Conservation (phyloP, 2,797 vertebrate species). For the Pseudotriccus pelzelni region DNA sequence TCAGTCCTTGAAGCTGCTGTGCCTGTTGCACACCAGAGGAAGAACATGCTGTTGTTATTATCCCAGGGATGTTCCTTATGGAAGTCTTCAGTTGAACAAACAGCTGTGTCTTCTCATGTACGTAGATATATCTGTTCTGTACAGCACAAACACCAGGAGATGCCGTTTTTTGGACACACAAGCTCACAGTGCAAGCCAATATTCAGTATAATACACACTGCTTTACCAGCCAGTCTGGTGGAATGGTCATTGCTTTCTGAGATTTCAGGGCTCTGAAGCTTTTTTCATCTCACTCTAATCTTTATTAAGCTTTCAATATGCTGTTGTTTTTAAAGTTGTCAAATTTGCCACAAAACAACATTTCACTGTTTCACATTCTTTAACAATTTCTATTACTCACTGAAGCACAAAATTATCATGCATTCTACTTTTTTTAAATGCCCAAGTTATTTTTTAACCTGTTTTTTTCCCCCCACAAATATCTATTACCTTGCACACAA, state of each 20-base stretch:
- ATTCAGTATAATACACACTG: not conserved
- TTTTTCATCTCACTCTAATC: not conserved
- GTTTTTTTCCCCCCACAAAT: not conserved
- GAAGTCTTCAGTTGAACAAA: not conserved
- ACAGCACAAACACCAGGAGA: not conserved
- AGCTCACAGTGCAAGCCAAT: not conserved
- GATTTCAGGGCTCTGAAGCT: not conserved
- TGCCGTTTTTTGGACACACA: rapidly evolving
- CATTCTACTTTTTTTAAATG: not conserved
- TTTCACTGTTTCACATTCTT: not conserved
- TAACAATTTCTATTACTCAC: not conserved
- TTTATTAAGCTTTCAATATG: not conserved
- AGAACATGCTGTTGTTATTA: not conserved
- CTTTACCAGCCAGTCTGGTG: not conserved
- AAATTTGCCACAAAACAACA: not conserved
- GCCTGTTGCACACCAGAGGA: not conserved
- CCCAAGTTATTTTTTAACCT: not conserved
- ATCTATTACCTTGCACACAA: not conserved
- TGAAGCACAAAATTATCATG: not conserved
- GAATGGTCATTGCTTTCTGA: not conserved
- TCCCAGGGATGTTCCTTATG: rapidly evolving
- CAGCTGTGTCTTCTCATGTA: not conserved
- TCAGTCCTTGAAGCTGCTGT: not conserved
- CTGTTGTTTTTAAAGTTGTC: not conserved
- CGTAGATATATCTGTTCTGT: not conserved